Conservation (phyloP, 2,113 vertebrate genomes). For the Perca fluviatilis region DNA sequence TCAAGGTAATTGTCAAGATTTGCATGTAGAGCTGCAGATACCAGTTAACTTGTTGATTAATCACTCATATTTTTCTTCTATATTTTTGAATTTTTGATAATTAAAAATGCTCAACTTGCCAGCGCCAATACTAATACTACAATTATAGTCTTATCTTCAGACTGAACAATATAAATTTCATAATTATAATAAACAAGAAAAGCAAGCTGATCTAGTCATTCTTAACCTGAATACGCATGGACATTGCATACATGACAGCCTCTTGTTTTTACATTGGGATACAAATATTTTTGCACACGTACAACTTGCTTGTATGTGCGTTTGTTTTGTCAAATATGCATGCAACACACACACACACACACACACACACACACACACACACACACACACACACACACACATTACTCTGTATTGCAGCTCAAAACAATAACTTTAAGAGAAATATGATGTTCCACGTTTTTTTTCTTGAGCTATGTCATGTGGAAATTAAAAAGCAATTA, state of each 20-base stretch:
- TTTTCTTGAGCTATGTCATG: background rate
- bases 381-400: no score
- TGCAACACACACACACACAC: background rate
- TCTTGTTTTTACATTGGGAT: background rate
- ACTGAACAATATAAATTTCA: background rate
- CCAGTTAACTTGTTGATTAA: background rate
- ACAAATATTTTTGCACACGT: background rate
- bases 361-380: no score
- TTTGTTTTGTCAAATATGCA: background rate
- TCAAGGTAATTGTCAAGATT: constrained; percentile 26
- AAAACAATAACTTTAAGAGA: background rate
- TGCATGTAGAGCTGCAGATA: background rate
- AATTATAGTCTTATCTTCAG: no score
- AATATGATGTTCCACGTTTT: background rate
- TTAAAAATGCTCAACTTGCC: background rate
- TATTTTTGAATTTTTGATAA: background rate
- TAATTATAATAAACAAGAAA: background rate
- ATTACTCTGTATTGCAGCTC: background rate
- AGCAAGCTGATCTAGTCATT: background rate
- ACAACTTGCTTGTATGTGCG: background rate
- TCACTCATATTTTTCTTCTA: no score
- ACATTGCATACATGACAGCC: no score
- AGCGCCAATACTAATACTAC: no score
- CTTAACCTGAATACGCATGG: background rate
- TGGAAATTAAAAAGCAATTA: background rate